Conservation (phyloP, 2,797 vertebrate genomes). For the Brachyrhaphis roseni region DNA sequence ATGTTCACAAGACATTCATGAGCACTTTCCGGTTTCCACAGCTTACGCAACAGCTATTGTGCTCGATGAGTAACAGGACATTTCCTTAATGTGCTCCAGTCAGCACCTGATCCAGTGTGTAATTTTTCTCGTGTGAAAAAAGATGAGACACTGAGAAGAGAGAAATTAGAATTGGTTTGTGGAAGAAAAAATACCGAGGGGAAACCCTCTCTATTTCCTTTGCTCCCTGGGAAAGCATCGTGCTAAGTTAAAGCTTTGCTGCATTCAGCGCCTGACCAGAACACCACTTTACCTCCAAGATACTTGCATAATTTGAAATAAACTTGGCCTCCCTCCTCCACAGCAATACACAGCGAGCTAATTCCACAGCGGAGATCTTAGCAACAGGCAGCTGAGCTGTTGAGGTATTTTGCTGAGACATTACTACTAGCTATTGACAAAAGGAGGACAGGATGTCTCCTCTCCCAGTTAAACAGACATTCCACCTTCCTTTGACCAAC, state of each 20-base stretch:
- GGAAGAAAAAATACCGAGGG: constrained; percentile 19
- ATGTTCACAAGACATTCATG: constrained; percentile 61
- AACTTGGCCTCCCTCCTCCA: constrained; percentile 79
- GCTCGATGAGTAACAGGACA: constrained; percentile 58
- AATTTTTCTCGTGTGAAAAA: constrained; percentile 39
- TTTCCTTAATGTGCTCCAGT: constrained; percentile 63
- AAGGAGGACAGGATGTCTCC: neutral
- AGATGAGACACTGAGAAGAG: constrained; percentile 41
- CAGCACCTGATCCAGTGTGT: constrained; percentile 63
- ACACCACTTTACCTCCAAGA: constrained; percentile 73
- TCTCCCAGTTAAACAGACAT: no score
- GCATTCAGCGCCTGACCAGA: constrained; percentile 64
- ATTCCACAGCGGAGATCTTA: constrained; percentile 56
- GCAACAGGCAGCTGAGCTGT: constrained; percentile 73
- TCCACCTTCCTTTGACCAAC: no score
- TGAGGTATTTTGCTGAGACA: constrained; percentile 11
- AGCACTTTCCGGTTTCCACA: constrained; percentile 50
- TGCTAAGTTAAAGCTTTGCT: constrained; percentile 55
- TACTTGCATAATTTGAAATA: constrained; percentile 81
- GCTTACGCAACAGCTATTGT: constrained; percentile 67
- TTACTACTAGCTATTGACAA: neutral
- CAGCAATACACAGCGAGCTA: constrained; percentile 59
- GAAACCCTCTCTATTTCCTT: constrained; percentile 53
- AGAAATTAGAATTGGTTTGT: constrained; percentile 32
- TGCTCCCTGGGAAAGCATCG: constrained; percentile 55